Base-by-base conservation (phyloP, 64 coral and sea anemone species). In the Catalaphyllia jardinei region DNA sequence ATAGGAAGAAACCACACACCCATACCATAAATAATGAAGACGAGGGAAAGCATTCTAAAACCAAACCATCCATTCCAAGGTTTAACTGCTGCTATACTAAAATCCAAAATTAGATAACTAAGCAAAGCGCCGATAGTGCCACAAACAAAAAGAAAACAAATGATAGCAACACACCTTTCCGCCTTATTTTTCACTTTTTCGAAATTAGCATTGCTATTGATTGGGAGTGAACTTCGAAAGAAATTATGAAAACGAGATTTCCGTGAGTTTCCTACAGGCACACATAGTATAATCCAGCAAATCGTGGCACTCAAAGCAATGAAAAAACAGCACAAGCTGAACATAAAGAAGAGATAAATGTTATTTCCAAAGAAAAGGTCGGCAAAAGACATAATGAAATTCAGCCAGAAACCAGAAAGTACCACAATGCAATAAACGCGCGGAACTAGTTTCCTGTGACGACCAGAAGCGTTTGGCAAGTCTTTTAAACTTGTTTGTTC, bases 1-100 rank as follows among this genome's bases (percentile, higher is more conserved):
- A 85, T n/a, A 16, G 81, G 81, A 11, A 85, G 63, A 35, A 85
- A 69, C 81, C 81, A 85, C 12, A 71, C 35, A 42, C 62, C 81
- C 24, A 10, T n/a, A 8, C 81, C 81, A 71, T 67, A 50, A 12
- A 50, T 15, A 10, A 51, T 4, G 49, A 71, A 71, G 12, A 51
- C 10, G 0, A 52, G 7, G 65, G 65, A n/a, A 27, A 69, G 22
- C n/a, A 85, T 71, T 65, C 63, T 69, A 71, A 85, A 71, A 9
- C 62, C 81, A 71, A 27, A n/a, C 81, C 81, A 85, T 27, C 9
- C 31, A 71, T 50, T 8, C 81, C 81, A 85, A 5, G 81, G 81
- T 28, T 71, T 71, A n/a, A 25, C 5, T 0, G 2, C 13, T n/a
- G 33, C 81, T 4, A 52, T 10, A 10, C 64, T 85, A 0, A 51